Percentiles rank a stretch among this genome's conserved stretches.
Conservation (phyloP, 1,140 invertebrate genomes). For the Rhagoletis zephyria region DNA sequence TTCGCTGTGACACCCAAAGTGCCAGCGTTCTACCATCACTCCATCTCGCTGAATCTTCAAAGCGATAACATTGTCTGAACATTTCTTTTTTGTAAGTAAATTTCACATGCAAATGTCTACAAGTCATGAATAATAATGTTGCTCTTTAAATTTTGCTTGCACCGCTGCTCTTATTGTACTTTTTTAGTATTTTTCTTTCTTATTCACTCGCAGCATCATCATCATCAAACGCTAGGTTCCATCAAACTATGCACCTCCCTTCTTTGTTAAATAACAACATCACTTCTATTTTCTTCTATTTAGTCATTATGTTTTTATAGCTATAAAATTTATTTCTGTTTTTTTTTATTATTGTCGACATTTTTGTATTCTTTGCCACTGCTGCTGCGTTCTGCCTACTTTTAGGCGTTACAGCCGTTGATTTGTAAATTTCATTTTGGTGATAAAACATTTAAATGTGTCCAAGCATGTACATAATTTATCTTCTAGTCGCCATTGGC, state of each 20-base stretch:
- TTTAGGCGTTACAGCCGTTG: conserved; percentile 34
- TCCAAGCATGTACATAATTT: conserved; percentile 26
- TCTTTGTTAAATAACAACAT: neutral
- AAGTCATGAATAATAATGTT: conserved; percentile 22
- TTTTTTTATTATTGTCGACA: neutral
- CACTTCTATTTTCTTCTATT: neutral
- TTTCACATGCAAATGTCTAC: neutral
- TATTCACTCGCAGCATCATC: neutral
- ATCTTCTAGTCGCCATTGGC: conserved; percentile 23
- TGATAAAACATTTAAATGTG: conserved; percentile 43
- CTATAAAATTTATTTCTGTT: neutral
- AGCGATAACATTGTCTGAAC: neutral
- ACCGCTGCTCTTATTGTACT: too few relatives aligned
- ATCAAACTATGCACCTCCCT: neutral
- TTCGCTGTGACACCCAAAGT: neutral
- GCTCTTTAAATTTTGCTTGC: neutral
- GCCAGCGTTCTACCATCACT: neutral
- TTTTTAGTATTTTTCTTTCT: neutral
- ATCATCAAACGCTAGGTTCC: neutral
- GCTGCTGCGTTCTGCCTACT: neutral
- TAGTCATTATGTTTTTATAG: conserved; percentile 33
- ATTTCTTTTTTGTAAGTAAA: neutral
- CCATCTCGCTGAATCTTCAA: neutral
- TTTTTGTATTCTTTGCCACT: neutral
- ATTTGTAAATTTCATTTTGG: conserved; percentile 41